Evolutionary conservation across 2,113 vertebrate species (phyloP), one percentile per base, ranked within the genome.

Genomic region (Brachyistius frenatus): DNA sequence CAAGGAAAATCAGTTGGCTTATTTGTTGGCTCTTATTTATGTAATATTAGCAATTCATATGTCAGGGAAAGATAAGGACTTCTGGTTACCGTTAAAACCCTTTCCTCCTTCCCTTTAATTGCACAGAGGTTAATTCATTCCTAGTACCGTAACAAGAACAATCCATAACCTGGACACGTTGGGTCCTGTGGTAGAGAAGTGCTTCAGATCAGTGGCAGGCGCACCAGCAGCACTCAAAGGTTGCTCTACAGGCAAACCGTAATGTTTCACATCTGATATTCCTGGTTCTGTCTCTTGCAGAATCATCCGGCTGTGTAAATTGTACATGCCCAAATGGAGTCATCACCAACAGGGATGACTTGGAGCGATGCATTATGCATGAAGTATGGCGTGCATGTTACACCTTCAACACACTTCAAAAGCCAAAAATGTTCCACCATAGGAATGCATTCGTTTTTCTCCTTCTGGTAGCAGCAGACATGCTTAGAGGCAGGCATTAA

Each of bases 231-330:
- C 73, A 55, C 81, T 64, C 16, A 11, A 7, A 58, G 32, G 49
- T 16, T 62, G 60, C 54, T 76, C 69, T 66, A 37, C 68, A 63
- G 44, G 35, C 53, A 66, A 72, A 69, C 57, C 15, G 41, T 44
- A 73, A 41, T 35, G 41, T 68, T 83, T 81, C 68, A 70, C 74
- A 66, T 74, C 54, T 63, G 47, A 81, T 53, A 79, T 79, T 77
- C 60, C 66, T 66, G 52, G 10, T 66, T 62, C 73, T 66, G 49
- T 81, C 35, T 85, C 56, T 66, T 63, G 69, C 56, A 56, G 73
- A 87, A 74, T 60, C 82, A 76, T 23, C 75, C 75, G 75, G 49
- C 78, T 86, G 73, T 84, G 76, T 81, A 70, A 84, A 86, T 83
- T 50, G 57, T 58, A 76, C 76, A 84, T 81, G 78, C 62, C 71